These are phyloP conservation scores for Ochlodes sylvanus DNA, from an alignment of 2,888 invertebrate genomes.

Conservation along the genomic window DNA sequence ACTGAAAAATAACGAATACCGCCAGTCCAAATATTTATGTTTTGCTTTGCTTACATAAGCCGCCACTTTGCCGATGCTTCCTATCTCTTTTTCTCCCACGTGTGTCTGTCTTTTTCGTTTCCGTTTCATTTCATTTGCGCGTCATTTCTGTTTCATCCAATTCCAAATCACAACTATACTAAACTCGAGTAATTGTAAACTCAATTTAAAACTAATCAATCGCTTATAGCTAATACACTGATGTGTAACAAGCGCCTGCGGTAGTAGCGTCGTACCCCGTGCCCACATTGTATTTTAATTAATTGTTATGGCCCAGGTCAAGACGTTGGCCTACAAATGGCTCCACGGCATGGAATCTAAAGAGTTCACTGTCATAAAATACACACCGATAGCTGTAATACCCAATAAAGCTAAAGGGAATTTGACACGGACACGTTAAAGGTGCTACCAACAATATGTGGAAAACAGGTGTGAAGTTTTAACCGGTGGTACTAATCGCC, in stretches of 20 bases:
- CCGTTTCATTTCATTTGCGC: no score
- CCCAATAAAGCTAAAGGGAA: constrained; percentile 43
- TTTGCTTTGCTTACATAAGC: no score
- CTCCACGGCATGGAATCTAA: constrained; percentile 65
- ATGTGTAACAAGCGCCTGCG: not conserved
- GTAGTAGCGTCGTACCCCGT: constrained; percentile 45
- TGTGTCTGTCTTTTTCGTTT: no score
- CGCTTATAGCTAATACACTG: not conserved
- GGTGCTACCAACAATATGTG: constrained; percentile 34
- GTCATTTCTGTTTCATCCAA: no score
- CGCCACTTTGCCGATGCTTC: no score
- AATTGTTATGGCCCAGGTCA: constrained; percentile 73
- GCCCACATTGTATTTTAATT: constrained; percentile 75
- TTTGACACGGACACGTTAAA: constrained; percentile 51
- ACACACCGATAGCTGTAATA: constrained; percentile 51
- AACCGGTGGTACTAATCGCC: constrained; percentile 31
- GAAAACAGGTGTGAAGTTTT: constrained; percentile 29
- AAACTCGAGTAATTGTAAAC: no score
- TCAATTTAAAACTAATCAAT: not conserved
- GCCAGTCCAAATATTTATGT: no score
- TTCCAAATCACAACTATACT: no score
- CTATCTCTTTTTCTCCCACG: no score
- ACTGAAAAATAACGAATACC: no score
- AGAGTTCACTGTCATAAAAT: constrained; percentile 54
- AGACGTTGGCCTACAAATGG: constrained; percentile 63